phyloP scores from a whole-genome alignment of 2,888 invertebrate species.

The Drosophila subsilvestris region DNA sequence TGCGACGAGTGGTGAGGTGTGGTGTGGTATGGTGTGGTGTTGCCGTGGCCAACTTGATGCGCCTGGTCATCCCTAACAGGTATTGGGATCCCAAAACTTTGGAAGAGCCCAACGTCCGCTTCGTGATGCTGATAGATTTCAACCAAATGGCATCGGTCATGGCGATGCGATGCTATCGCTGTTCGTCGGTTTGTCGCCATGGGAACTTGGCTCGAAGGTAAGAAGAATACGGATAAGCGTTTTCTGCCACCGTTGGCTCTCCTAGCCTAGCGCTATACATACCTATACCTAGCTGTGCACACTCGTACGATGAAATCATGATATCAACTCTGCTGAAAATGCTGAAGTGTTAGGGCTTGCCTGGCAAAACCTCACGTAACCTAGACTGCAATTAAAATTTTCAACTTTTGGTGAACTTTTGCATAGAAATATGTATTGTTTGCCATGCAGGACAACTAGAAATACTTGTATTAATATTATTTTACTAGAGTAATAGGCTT shows the following conservation, averaged over 20 bases:
- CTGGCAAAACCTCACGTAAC: slow-evolving; percentile 37
- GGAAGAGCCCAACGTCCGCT: slow-evolving; percentile 72
- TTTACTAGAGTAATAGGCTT: not conserved
- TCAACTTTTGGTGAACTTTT: not conserved
- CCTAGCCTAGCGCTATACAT: slow-evolving; percentile 10
- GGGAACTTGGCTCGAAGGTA: slow-evolving; percentile 29
- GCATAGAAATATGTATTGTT: not conserved
- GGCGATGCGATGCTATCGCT: slow-evolving; percentile 45
- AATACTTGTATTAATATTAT: not conserved
- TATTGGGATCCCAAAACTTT: slow-evolving; percentile 62
- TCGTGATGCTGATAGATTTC: slow-evolving; percentile 67
- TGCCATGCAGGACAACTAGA: not conserved
- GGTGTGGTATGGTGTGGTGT: slow-evolving; percentile 13
- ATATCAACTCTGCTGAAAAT: slow-evolving; percentile 26
- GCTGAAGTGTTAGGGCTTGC: slow-evolving; percentile 31
- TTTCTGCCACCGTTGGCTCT: slow-evolving; percentile 15
- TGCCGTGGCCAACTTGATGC: slow-evolving; percentile 24
- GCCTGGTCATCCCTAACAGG: slow-evolving; percentile 74
- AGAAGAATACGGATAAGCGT: slow-evolving; percentile 40
- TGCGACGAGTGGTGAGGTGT: slow-evolving; percentile 27
- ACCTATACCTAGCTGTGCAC: slow-evolving; percentile 17
- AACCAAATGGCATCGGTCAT: slow-evolving; percentile 65
- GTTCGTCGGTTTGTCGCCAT: slow-evolving; percentile 43
- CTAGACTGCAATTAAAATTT: slow-evolving; percentile 34
- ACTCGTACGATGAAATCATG: slow-evolving; percentile 19